Percentiles rank a stretch among this genome's conserved stretches.
These are phyloP conservation scores for Amblyopsis hoosieri DNA, from an alignment of 2,797 vertebrate genomes.

Conservation along the genomic window DNA sequence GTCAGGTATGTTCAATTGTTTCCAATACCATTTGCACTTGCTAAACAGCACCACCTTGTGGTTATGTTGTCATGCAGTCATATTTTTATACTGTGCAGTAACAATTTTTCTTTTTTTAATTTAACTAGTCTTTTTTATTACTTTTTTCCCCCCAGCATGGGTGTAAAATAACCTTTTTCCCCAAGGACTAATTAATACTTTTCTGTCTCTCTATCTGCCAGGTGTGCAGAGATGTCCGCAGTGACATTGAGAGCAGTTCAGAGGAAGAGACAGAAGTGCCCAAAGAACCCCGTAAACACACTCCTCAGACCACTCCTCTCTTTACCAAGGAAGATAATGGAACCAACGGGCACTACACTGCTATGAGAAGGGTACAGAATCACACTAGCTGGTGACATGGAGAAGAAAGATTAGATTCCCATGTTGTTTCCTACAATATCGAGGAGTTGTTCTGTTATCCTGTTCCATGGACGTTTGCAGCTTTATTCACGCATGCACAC, in stretches of 20 bases:
- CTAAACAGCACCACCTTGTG: slow-evolving; percentile 56
- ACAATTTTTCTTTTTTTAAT: background rate
- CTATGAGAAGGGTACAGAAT: slow-evolving; percentile 75
- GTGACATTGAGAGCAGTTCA: slow-evolving; percentile 96
- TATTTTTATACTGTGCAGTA: background rate
- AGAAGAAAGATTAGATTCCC: slow-evolving; percentile 17
- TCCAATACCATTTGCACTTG: slow-evolving; percentile 31
- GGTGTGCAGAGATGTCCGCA: slow-evolving; percentile 95
- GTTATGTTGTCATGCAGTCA: background rate
- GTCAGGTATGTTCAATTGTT: slow-evolving; percentile 48
- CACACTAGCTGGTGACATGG: slow-evolving; percentile 67
- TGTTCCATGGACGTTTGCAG: slow-evolving; percentile 7
- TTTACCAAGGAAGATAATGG: slow-evolving; percentile 85
- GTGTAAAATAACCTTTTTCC: slow-evolving; percentile 22
- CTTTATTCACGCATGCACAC: background rate
- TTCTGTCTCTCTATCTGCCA: slow-evolving; percentile 41
- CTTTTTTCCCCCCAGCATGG: background rate
- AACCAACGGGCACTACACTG: slow-evolving; percentile 83
- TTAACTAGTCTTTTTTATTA: no score
- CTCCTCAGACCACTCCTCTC: slow-evolving; percentile 1
- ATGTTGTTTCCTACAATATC: slow-evolving; percentile 10
- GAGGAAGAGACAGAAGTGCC: slow-evolving; percentile 83
- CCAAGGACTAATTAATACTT: slow-evolving; percentile 2
- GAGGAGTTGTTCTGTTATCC: slow-evolving; percentile 8
- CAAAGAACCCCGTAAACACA: slow-evolving; percentile 58